phyloP scores from a whole-genome alignment of 2,888 invertebrate species.

The Chromoteleia sp. region DNA sequence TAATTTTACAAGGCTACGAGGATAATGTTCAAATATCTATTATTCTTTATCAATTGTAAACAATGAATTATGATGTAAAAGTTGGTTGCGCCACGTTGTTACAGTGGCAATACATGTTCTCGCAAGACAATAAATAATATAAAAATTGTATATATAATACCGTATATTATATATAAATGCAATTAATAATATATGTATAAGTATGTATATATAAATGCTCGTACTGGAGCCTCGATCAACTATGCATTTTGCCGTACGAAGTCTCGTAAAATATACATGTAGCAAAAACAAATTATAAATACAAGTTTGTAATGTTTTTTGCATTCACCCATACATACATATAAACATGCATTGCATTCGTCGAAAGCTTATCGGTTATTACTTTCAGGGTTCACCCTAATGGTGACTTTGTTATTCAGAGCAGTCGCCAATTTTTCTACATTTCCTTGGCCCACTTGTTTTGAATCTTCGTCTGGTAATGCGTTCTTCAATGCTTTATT shows the following conservation, averaged over 20 bases:
- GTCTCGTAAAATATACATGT: conserved; percentile 60
- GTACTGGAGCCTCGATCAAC: conserved; percentile 31
- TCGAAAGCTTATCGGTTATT: conserved; percentile 79
- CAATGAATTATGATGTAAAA: conserved; percentile 32
- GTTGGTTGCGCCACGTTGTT: conserved; percentile 43
- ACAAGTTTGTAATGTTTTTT: conserved; percentile 31
- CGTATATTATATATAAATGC: conserved; percentile 52
- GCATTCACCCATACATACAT: conserved; percentile 51
- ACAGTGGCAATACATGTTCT: conserved; percentile 44
- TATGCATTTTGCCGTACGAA: conserved; percentile 38
- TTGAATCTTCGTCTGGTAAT: conserved; percentile 33
- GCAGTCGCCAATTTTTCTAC: conserved; percentile 81
- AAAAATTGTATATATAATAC: conserved; percentile 55
- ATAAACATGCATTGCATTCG: conserved; percentile 47
- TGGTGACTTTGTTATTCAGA: conserved; percentile 83
- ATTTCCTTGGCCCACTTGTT: conserved; percentile 74
- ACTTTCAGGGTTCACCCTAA: conserved; percentile 82
- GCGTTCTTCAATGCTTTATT: conserved; percentile 36
- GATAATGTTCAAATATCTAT: conserved; percentile 45
- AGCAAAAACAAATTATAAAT: conserved; percentile 63
- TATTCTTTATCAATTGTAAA: conserved; percentile 20
- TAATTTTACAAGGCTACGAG: conserved; percentile 55
- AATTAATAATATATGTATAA: conserved; percentile 45
- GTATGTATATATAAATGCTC: conserved; percentile 55
- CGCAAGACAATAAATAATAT: conserved; percentile 64